phyloP scores from a whole-genome alignment of 2,113 vertebrate genomes.

The Anser brachyrhynchus region DNA sequence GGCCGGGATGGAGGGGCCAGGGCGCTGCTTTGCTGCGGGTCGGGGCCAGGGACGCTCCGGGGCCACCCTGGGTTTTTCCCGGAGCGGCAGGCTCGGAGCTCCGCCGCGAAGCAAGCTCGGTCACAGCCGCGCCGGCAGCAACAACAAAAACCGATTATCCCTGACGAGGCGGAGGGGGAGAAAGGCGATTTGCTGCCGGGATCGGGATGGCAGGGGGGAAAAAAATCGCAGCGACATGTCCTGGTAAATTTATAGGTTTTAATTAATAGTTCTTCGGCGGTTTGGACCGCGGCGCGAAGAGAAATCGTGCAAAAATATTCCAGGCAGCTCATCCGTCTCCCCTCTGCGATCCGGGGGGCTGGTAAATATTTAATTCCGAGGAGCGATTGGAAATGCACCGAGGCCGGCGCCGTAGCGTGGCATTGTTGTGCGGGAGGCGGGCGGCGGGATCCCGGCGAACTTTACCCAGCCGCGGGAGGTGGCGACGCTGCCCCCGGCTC shows the following conservation, averaged over 20 bases:
- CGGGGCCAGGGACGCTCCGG: neutral
- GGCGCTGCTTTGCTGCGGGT: neutral
- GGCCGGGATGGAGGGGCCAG: neutral
- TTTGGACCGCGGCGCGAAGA: conserved; percentile 17
- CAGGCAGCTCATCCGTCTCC: conserved; percentile 34
- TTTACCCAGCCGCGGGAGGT: neutral
- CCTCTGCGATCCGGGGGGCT: conserved; percentile 29
- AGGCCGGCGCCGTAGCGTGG: neutral
- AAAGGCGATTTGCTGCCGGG: neutral
- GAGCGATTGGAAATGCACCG: conserved; percentile 37
- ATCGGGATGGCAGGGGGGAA: conserved; percentile 66
- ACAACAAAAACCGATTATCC: conserved; percentile 42
- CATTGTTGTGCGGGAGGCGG: conserved; percentile 15
- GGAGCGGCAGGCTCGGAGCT: neutral
- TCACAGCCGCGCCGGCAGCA: neutral
- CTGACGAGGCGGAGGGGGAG: neutral
- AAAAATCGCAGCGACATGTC: conserved; percentile 61
- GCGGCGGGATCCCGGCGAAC: conserved; percentile 32
- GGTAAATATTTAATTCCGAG: conserved; percentile 72
- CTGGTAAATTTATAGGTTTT: conserved; percentile 72
- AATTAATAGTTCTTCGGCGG: conserved; percentile 60
- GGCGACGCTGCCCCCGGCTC: neutral
- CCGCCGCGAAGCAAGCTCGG: neutral
- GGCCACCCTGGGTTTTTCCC: neutral
- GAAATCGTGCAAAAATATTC: conserved; percentile 62